Percentiles rank a stretch among this genome's conserved stretches.
These are phyloP conservation scores for Zaprionus tsacasi DNA, from an alignment of 1,140 invertebrate species.

Conservation along the genomic window DNA sequence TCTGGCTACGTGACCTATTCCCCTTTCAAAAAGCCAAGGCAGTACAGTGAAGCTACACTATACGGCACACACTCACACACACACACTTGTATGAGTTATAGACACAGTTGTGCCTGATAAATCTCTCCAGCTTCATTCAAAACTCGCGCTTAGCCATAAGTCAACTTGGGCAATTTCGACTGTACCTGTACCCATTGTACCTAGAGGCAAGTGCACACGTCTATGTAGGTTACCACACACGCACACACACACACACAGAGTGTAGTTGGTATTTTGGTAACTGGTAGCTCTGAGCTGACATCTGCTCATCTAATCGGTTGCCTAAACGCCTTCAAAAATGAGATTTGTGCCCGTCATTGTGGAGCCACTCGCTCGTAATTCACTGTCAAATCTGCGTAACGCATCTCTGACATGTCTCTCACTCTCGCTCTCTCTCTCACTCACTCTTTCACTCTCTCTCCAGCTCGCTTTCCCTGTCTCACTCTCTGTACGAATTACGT, in stretches of 20 bases:
- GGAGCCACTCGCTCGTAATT: conserved; percentile 43
- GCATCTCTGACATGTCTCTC: conserved; percentile 45
- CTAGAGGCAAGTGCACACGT: not conserved
- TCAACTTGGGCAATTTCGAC: not conserved
- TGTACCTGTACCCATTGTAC: conserved; percentile 6
- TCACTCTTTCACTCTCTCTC: not conserved
- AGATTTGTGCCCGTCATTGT: conserved; percentile 52
- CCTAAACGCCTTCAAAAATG: conserved; percentile 48
- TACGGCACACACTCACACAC: not conserved
- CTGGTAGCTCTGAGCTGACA: conserved; percentile 27
- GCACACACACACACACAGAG: conserved; percentile 1
- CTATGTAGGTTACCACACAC: conserved; percentile 25
- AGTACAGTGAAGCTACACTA: not conserved
- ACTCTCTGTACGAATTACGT: conserved; percentile 19
- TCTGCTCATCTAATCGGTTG: conserved; percentile 61
- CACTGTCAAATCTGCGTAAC: conserved; percentile 51
- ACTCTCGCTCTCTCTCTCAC: not conserved
- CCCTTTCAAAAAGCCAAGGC: not conserved
- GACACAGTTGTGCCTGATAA: not conserved
- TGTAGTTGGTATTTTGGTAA: not conserved
- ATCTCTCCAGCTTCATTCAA: not conserved
- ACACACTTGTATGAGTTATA: not conserved
- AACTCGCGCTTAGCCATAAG: not conserved
- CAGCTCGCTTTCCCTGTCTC: too few relatives aligned
- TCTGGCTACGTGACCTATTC: conserved; percentile 43